phyloP scores from a whole-genome alignment of 2,797 vertebrate genomes.

The Mycteria americana region DNA sequence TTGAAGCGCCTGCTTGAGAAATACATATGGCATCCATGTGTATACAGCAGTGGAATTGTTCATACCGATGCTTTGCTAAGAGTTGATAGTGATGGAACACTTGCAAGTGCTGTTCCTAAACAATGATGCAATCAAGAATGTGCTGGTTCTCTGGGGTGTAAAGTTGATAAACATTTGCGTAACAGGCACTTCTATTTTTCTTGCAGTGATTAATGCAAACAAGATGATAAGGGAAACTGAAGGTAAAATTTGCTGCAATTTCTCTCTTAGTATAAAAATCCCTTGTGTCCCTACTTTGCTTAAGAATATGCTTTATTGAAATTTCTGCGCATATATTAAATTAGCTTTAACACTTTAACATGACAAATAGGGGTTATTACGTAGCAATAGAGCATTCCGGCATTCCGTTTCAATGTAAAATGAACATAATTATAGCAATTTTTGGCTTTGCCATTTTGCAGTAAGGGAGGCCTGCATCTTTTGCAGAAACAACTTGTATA shows the following conservation, averaged over 20 bases:
- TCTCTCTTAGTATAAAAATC: constrained; percentile 5
- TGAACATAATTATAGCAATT: constrained; percentile 64
- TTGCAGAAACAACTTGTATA: neutral
- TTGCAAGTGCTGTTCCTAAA: constrained; percentile 56
- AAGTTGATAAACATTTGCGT: constrained; percentile 38
- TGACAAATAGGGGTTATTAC: constrained; percentile 63
- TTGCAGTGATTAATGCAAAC: constrained; percentile 40
- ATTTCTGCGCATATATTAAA: constrained; percentile 23
- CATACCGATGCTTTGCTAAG: constrained; percentile 3
- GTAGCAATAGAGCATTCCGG: constrained; percentile 18
- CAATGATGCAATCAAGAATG: constrained; percentile 42
- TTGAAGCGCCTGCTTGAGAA: neutral
- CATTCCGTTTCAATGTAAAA: constrained; percentile 46
- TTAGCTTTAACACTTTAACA: constrained; percentile 50
- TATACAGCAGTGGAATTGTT: neutral
- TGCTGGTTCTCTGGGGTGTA: neutral
- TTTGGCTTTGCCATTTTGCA: constrained; percentile 48
- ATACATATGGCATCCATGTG: constrained; percentile 50
- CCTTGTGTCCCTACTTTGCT: neutral
- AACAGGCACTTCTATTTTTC: constrained; percentile 30
- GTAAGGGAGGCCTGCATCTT: constrained; percentile 6
- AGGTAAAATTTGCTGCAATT: constrained; percentile 13
- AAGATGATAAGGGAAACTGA: neutral
- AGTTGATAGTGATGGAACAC: constrained; percentile 16
- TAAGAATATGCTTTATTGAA: neutral